Evolutionary conservation across 2,113 vertebrate genomes (phyloP).

Genomic region (Mus spicilegus): DNA sequence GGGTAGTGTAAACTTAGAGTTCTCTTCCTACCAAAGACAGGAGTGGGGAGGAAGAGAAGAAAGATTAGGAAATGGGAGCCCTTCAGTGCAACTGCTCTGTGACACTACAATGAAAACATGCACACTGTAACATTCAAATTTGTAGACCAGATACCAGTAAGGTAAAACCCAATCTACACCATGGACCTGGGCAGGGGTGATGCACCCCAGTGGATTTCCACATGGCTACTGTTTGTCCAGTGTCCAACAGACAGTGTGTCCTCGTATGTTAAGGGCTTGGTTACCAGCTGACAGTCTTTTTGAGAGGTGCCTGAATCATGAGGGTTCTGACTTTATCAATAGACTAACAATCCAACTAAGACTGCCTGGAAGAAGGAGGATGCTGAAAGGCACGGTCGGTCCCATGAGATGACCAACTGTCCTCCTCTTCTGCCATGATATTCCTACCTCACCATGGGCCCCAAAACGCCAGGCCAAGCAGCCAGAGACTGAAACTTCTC

Average conservation of each 20-base stretch:
- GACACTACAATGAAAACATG: neutral
- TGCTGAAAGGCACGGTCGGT: neutral
- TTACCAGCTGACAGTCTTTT: neutral
- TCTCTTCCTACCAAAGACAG: neutral
- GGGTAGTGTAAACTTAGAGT: neutral
- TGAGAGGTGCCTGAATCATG: neutral
- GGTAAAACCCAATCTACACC: neutral
- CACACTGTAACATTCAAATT: neutral
- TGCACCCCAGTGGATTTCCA: neutral
- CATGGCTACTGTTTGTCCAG: neutral
- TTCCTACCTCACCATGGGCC: neutral
- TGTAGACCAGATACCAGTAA: neutral
- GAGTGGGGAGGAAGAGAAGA: neutral
- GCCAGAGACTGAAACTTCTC: neutral
- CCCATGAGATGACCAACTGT: neutral
- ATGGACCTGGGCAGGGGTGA: neutral
- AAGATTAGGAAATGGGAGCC: neutral
- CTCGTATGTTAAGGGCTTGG: neutral
- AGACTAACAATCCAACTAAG: neutral
- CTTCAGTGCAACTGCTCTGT: neutral
- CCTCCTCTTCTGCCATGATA: neutral
- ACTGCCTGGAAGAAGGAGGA: neutral
- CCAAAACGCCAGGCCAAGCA: neutral
- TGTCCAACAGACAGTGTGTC: neutral
- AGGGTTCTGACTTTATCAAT: neutral